Evolutionary conservation across 64 coral and sea anemone species (phyloP).

Genomic region (Dendronephthya gigantea): DNA sequence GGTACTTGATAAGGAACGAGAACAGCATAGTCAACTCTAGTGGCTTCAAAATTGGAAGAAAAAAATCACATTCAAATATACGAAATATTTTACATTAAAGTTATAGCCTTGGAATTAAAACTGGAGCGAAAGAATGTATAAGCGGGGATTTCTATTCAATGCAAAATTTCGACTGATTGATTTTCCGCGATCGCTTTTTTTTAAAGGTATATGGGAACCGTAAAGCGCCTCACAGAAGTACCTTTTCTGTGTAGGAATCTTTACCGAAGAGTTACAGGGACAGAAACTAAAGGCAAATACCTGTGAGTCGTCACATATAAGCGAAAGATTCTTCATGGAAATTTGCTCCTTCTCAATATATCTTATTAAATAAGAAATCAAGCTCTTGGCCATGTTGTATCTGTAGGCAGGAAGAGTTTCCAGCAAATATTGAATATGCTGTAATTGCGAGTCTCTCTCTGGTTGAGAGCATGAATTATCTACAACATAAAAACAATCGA

Average conservation of each 20-base stretch:
- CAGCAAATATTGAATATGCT: constrained; percentile 81
- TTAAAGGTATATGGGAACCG: no score
- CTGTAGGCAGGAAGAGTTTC: constrained; percentile 58
- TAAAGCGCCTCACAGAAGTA: no score
- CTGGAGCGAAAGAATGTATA: no score
- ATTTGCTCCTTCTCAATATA: constrained; percentile 13
- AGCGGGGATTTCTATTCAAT: no score
- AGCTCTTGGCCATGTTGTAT: constrained; percentile 55
- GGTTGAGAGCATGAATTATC: constrained; percentile 62
- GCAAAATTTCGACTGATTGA: no score
- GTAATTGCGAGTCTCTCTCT: constrained; percentile 71
- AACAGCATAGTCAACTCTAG: constrained; percentile 86
- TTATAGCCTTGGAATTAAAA: no score
- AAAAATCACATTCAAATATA: not conserved
- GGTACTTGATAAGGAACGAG: constrained; percentile 83
- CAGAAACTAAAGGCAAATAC: not conserved
- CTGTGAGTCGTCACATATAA: not conserved
- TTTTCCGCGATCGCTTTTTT: no score
- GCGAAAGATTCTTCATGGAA: not conserved
- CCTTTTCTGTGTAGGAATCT: not conserved
- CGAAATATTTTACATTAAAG: no score
- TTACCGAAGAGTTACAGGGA: not conserved
- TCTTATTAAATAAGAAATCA: constrained; percentile 49
- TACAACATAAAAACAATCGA: not conserved
- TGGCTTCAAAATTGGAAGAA: constrained; percentile 31